Percentiles rank a stretch among this genome's conserved stretches.
Evolutionary conservation across 2,888 invertebrate genomes (phyloP).

Genomic region (Tenodera sinensis): DNA sequence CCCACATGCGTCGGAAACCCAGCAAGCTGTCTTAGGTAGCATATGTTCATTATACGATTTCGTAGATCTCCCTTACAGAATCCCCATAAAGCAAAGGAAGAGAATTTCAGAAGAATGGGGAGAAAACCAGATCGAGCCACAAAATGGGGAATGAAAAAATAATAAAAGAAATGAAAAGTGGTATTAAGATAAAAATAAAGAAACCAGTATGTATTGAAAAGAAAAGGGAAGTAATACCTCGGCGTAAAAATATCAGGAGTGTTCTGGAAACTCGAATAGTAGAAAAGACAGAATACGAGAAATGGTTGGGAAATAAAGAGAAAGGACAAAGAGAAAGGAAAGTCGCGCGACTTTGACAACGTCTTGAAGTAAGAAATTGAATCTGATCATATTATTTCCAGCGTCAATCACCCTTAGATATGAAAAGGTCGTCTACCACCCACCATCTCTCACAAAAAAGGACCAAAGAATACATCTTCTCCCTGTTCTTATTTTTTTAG

Average conservation of each 20-base stretch:
- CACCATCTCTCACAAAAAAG: not conserved
- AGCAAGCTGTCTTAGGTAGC: not conserved
- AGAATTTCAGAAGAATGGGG: not conserved
- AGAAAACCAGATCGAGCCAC: not conserved
- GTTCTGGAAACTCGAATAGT: not conserved
- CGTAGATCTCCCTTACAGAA: not conserved
- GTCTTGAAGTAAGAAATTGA: constrained; percentile 5
- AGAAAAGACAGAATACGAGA: not conserved
- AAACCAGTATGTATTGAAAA: not conserved
- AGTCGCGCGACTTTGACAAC: not conserved
- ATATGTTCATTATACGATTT: constrained; percentile 10
- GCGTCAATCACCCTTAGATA: constrained; percentile 12
- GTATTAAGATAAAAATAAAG: not conserved
- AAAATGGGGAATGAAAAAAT: not conserved
- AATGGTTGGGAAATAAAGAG: not conserved
- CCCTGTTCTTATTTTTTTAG: too few relatives aligned
- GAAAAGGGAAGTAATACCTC: not conserved
- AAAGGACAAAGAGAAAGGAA: not conserved
- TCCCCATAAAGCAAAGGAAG: not conserved
- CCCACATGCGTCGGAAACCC: not conserved
- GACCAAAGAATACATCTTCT: not conserved
- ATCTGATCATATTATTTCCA: constrained; percentile 19
- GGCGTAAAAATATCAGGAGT: not conserved
- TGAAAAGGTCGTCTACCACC: not conserved
- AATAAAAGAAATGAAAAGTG: not conserved